Base-by-base conservation (phyloP, 1,140 invertebrate genomes). In the Ceratina australensis region DNA sequence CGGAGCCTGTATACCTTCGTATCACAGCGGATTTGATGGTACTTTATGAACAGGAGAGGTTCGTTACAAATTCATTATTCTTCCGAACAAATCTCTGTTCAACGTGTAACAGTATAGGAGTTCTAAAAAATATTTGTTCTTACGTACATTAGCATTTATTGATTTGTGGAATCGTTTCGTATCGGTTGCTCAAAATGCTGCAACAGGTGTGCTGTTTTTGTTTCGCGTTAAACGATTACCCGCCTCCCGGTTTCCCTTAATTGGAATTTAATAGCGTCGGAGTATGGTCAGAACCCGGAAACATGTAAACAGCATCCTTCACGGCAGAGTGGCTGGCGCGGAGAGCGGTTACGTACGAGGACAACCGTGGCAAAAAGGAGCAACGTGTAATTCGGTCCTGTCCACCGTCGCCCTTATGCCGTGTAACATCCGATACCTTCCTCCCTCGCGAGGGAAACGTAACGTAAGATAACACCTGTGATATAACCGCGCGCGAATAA, bases 391-490 rank as follows among this genome's bases (percentile, higher is more conserved):
- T 87, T 87, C 79, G 78, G 86, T 80, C 76, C 74, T 72, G 22
- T 57, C 68, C 64, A 82, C 65, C 86, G 82, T 87, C 65, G 66
- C 69, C 87, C 87, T 89, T 88, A 87, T 85, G 87, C 79, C 67
- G 61, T 28, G 72, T 33, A 86, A 87, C 87, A 88, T 83, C 63
- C 80, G 87, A 89, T 87, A 89, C 63, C 81, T 50, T 72, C 65
- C 59, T 59, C 63, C 66, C 61, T 18, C 71, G 56, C 81, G 65
- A 71, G 24, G 67, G 77, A 65, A 72, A 63, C 33, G 33, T 42
- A 76, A 78, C 56, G 87, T 88, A 88, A 88, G 69, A 84, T 76
- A 88, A 88, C 84, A 88, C 86, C 85, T 78, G 71, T 76, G 82
- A 87, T 77, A 68, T 67, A 82, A 85, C 80, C 61, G 50, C 56